Percentiles rank a stretch among this genome's conserved stretches.
Conservation (phyloP, 2,797 vertebrate genomes). For the Myoxocephalus aenaeus region DNA sequence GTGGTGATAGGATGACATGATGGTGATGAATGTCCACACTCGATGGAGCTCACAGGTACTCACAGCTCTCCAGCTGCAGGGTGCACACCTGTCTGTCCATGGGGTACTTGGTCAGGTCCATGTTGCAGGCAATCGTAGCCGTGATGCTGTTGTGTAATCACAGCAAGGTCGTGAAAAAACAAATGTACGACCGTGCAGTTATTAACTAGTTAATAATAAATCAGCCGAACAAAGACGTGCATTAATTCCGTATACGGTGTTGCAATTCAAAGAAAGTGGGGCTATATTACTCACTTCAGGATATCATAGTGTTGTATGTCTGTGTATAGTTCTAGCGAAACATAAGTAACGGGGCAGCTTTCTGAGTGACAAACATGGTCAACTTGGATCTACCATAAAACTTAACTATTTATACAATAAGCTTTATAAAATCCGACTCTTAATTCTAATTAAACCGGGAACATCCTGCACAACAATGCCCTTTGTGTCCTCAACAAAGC, state of each 20-base stretch:
- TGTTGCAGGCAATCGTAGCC: conserved; percentile 92
- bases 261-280: neutral
- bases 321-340: neutral
- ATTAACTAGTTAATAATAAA: conserved; percentile 12
- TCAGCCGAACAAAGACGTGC: conserved; percentile 11
- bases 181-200: neutral
- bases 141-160: conserved; percentile 85
- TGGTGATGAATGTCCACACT: conserved; percentile 29
- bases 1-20: conserved; percentile 5
- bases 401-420: neutral
- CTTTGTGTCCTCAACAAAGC: conserved; percentile 21
- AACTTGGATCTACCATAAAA: neutral
- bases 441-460: neutral
- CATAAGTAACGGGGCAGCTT: neutral
- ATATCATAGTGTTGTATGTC: neutral
- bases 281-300: neutral
- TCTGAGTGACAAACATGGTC: neutral
- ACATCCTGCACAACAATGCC: neutral
- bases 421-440: neutral
- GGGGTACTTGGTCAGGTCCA: conserved; percentile 95
- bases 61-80: conserved; percentile 96
- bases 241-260: conserved; percentile 5
- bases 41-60: conserved; percentile 69
- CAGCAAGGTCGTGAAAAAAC: conserved; percentile 10
- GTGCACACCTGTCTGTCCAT: conserved; percentile 95